Evolutionary conservation across 1,140 invertebrate genomes (phyloP).

Genomic region (Drosophila leontia): DNA sequence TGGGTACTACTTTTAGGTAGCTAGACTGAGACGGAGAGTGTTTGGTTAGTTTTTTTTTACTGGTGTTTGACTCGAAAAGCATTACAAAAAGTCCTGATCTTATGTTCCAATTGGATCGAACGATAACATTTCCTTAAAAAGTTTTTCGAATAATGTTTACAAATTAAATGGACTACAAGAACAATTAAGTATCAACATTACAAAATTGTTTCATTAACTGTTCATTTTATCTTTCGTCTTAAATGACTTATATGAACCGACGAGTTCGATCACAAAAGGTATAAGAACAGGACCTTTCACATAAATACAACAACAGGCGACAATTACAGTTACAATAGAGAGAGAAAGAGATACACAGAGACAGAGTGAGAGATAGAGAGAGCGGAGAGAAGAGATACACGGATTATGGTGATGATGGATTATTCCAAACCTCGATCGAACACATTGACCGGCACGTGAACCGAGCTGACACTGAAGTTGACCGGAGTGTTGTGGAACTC

Average conservation of each 20-base stretch:
- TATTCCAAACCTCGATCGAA: conserved; percentile 91
- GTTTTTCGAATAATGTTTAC: no score
- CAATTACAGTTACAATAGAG: conserved; percentile 32
- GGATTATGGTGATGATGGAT: conserved; percentile 29
- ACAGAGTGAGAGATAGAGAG: conserved; percentile 38
- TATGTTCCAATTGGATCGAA: background rate
- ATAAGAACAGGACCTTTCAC: conserved; percentile 2
- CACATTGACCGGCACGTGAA: conserved; percentile 98
- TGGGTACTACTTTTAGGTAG: conserved; percentile 40
- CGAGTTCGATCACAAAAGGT: background rate
- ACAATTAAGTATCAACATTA: background rate
- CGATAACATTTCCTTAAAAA: no score
- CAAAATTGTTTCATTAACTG: background rate
- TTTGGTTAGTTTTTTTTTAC: conserved; percentile 31
- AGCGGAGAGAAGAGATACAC: conserved; percentile 53
- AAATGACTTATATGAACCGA: background rate
- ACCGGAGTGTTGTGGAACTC: conserved; percentile 93
- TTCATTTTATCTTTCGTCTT: background rate
- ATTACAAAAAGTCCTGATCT: conserved; percentile 20
- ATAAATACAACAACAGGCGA: conserved; percentile 54
- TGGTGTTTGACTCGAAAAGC: conserved; percentile 42
- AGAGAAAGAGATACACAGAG: conserved; percentile 33
- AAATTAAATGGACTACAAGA: background rate
- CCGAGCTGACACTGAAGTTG: conserved; percentile 93
- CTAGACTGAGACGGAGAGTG: conserved; percentile 51